These are phyloP conservation scores for Oncorhynchus keta DNA, from an alignment of 2,113 vertebrate species.

Conservation along the genomic window DNA sequence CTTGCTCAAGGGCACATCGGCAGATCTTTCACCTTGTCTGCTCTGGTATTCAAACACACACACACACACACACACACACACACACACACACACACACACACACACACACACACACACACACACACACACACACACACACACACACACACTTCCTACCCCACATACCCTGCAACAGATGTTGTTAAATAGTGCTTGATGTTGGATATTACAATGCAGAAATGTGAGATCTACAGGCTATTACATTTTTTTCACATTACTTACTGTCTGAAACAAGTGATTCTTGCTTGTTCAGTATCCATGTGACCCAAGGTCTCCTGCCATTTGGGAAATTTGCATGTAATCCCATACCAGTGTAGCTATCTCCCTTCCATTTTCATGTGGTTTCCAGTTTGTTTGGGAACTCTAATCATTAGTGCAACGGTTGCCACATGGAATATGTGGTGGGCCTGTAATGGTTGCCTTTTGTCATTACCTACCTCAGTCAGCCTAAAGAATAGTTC, in stretches of 20 bases:
- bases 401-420: constrained; percentile 56
- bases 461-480: constrained; percentile 48
- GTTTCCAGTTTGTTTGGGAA: constrained; percentile 58
- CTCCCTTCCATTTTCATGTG: constrained; percentile 52
- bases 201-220: background rate
- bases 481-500: constrained; percentile 38
- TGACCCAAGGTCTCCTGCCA: background rate
- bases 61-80: too few relatives aligned
- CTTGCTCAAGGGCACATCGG: too few relatives aligned
- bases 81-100: too few relatives aligned
- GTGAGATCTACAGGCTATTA: background rate
- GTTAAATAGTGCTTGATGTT: too few relatives aligned
- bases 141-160: constrained; percentile 12
- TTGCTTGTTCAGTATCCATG: background rate
- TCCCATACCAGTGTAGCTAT: constrained; percentile 9
- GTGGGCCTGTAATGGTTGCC: constrained; percentile 52
- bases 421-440: constrained; percentile 51
- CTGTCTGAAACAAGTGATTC: background rate
- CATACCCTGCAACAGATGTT: too few relatives aligned
- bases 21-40: too few relatives aligned
- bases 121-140: constrained; percentile 36
- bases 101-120: constrained; percentile 32
- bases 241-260: background rate
- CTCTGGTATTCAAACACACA: constrained; percentile 14
- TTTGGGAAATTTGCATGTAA: constrained; percentile 38